Base-by-base conservation (phyloP, 2,888 invertebrate genomes). In the Microctonus aethiopoides region DNA sequence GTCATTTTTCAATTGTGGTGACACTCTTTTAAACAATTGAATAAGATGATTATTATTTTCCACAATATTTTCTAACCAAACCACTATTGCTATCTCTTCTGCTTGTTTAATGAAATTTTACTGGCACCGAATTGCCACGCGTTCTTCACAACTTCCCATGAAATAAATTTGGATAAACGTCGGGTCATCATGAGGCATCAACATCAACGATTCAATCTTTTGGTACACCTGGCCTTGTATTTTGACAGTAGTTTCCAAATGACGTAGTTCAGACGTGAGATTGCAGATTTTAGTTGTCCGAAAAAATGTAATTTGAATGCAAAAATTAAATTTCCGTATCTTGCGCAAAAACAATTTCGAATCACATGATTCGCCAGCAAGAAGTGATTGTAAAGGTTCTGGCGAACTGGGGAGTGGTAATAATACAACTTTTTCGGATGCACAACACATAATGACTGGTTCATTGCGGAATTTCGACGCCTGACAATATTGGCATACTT, bases 61-160 rank as follows among this genome's bases (percentile, higher is more conserved):
- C 78, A 75, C 32, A 62, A 69, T 73, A 77, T 59, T 60, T 79
- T 56, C 65, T 66, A 79, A 60, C 62, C 74, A 65, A 67, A 70
- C 63, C 59, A 78, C 29, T 77, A 81, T 81, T 77, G 69, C 75
- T 77, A 78, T 62, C 72, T 78, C 79, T 68, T 75, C 71, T 69
- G 51, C 70, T 32, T n/a, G n/a, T n/a, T n/a, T n/a, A n/a, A n/a
- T n/a, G n/a, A n/a, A n/a, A n/a, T n/a, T n/a, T n/a, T n/a, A n/a
- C n/a, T n/a, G n/a, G 62, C 16, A 67, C 70, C 75, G 65, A 73
- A 57, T 63, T 76, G 76, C 74, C 68, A 54, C 76, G 61, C 51
- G 11, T 13, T 65, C 63, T 51, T 78, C 72, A 26, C 24, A 60
- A 70, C 76, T 73, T 46, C 34, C 61, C 41, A 67, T 60, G 29